Conservation (phyloP, 2,888 invertebrate genomes). For the Cinara cedri region DNA sequence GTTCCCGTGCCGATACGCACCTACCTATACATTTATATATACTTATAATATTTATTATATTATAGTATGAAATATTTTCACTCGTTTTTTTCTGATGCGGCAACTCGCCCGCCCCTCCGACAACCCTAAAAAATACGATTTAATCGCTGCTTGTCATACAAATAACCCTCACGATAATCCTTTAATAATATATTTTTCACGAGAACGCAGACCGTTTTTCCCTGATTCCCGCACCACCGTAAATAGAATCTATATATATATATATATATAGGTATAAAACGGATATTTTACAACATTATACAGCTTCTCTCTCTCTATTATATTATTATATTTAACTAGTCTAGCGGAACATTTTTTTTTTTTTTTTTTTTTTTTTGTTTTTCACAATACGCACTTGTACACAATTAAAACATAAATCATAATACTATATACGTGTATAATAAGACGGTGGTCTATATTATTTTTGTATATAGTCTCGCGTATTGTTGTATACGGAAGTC, state of each 20-base stretch:
- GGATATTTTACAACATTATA: no score
- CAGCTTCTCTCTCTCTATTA: no score
- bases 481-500: conserved; percentile 26
- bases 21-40: neutral
- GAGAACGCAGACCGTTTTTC: neutral
- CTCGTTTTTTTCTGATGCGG: neutral
- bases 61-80: neutral
- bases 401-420: neutral
- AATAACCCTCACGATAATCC: conserved; percentile 13
- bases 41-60: neutral
- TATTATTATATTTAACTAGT: no score
- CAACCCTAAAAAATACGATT: neutral
- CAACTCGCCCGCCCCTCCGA: neutral
- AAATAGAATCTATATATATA: no score
- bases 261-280: no score
- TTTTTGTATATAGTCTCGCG: neutral
- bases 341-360: no score
- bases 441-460: neutral
- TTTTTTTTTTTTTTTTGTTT: no score
- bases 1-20: no score
- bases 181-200: neutral
- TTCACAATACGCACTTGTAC: no score
- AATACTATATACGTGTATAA: no score
- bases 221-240: no score
- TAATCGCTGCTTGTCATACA: conserved; percentile 16